Conservation (phyloP, 2,797 vertebrate species). For the Antennarius maculatus region DNA sequence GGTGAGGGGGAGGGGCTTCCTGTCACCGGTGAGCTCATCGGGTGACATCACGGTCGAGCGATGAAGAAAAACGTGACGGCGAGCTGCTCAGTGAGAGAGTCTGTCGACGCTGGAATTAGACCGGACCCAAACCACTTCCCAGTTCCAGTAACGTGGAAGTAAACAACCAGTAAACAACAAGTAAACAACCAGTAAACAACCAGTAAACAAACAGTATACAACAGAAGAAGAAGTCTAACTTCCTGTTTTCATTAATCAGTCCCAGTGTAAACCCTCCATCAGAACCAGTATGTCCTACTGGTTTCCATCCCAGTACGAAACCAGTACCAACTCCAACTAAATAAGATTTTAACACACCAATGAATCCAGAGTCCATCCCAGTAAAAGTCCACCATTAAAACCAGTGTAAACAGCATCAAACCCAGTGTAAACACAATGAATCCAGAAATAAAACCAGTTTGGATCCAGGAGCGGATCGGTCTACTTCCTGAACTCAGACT, state of each 20-base stretch:
- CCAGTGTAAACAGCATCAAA: no score
- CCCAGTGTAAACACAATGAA: not conserved
- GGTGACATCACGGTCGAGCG: not conserved
- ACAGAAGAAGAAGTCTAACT: not conserved
- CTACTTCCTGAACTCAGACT: not conserved
- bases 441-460: not conserved
- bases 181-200: not conserved
- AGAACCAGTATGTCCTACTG: no score
- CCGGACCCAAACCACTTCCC: constrained; percentile 22
- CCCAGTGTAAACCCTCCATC: no score
- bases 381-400: no score
- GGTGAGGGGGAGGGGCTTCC: constrained; percentile 4
- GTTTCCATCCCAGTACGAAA: no score
- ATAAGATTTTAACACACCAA: no score
- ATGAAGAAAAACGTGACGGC: not conserved
- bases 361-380: no score
- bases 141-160: not conserved
- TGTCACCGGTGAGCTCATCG: constrained; percentile 4
- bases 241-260: constrained; percentile 9
- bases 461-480: no score
- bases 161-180: not conserved
- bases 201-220: not conserved
- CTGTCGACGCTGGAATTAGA: constrained; percentile 44
- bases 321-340: no score
- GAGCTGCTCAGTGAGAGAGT: constrained; percentile 9